Evolutionary conservation across 2,113 vertebrate species (phyloP), one percentile per base, ranked within the genome.

Genomic region (Microtus montanus): DNA sequence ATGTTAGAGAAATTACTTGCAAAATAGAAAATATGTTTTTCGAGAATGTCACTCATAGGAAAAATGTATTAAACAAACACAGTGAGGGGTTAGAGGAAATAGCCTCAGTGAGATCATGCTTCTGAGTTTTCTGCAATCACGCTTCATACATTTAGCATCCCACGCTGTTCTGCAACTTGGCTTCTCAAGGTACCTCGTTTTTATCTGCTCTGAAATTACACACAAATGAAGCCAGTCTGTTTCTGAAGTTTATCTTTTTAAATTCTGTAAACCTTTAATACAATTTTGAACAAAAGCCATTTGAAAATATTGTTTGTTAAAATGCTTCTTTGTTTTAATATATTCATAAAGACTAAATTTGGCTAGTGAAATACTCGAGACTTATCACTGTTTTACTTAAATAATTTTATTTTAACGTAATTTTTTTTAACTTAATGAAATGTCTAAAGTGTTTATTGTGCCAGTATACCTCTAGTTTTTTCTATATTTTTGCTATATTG

Each of bases 31-130:
- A 84, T 85, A 14, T 63, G 68, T 70, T 96, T 92, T 96, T 92
- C 83, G 52, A 96, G 90, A 91, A 95, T 94, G 52, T 87, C 1
- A 4, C 82, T 96, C 35, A 87, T 5, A 90, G 87, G 26, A 35
- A 92, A 95, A 95, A 94, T 75, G 22, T 41, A 95, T 91, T 92
- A 94, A 94, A 41, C 73, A 92, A 97, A 96, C 89, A 83, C 89
- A 94, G 86, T 84, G 70, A 97, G 91, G 41, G 1, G 11, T 47
- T 91, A 78, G 87, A 78, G 79, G 83, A 87, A 91, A 87, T 86
- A 54, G 13, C 54, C 86, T 26, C 5, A 3, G 86, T 92, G 74
- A 95, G 63, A 74, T 30, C 44, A n/a, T 92, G 70, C 30, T 68
- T 94, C 79, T 15, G 63, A 92, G 79, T 84, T 78, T 95, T 95